Conservation (phyloP, 2,797 vertebrate species). For the Thamnophis elegans region DNA sequence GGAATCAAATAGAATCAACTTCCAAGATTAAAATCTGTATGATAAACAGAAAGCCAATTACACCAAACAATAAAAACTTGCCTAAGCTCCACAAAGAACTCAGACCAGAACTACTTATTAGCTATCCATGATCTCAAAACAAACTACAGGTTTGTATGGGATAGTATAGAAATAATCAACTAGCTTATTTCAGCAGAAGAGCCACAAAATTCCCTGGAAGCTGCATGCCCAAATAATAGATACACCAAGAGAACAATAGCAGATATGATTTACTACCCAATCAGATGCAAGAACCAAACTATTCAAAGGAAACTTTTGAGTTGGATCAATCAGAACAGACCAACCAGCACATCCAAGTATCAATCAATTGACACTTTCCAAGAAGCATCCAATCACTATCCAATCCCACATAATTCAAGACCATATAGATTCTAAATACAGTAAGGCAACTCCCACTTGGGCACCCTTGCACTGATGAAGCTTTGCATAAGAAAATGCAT, state of each 20-base stretch:
- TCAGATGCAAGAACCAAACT: background rate
- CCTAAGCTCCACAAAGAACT: background rate
- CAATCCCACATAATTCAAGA: background rate
- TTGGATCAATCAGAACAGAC: background rate
- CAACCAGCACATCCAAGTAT: background rate
- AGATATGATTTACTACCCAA: background rate
- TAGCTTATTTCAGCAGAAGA: background rate
- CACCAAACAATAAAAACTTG: background rate
- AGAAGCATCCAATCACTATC: background rate
- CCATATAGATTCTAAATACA: background rate
- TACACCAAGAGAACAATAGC: background rate
- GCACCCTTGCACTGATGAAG: background rate
- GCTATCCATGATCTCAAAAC: background rate
- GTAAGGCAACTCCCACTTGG: background rate
- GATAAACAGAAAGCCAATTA: background rate
- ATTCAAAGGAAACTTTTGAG: background rate
- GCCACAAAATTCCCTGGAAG: background rate
- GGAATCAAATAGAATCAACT: background rate
- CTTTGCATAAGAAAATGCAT: background rate
- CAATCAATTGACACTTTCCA: background rate
- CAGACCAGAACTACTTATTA: background rate
- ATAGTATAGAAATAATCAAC: background rate
- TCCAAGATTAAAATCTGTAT: background rate
- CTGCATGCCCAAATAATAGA: background rate
- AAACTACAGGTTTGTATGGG: background rate